Percentiles rank a stretch among this genome's conserved stretches.
These are phyloP conservation scores for Sylvilagus floridanus DNA, from an alignment of 2,797 vertebrate species.

Conservation along the genomic window DNA sequence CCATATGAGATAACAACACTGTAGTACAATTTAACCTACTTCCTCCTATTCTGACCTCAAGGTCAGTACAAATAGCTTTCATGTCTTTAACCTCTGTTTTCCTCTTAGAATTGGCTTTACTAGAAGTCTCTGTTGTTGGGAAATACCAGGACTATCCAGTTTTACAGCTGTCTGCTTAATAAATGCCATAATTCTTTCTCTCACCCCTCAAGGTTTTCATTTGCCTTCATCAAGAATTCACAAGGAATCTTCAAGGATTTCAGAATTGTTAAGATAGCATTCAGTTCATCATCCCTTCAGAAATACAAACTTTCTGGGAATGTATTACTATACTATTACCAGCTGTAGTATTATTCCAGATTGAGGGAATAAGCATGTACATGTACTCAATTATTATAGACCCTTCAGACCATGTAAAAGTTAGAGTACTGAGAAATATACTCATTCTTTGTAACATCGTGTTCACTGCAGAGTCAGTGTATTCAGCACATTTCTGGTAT, in stretches of 20 bases:
- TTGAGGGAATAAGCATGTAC: neutral
- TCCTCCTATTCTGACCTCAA: slow-evolving; percentile 35
- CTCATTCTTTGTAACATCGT: neutral
- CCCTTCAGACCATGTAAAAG: slow-evolving; percentile 58
- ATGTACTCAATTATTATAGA: neutral
- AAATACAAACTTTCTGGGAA: neutral
- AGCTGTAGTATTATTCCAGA: neutral
- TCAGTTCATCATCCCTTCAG: neutral
- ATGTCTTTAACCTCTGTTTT: slow-evolving; percentile 18
- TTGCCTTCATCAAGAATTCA: neutral
- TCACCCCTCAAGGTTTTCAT: neutral
- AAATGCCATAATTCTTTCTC: neutral
- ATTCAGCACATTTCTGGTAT: no score
- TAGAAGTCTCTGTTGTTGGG: neutral
- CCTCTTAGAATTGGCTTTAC: neutral
- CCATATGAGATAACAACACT: neutral
- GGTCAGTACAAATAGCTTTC: neutral
- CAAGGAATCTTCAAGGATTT: neutral
- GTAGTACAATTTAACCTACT: neutral
- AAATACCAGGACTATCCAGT: neutral
- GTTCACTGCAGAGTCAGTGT: neutral
- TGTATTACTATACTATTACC: neutral
- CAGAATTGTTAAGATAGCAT: neutral
- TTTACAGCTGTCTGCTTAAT: slow-evolving; percentile 4
- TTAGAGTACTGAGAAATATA: neutral